A percentile compares a stretch with the other conserved stretches of the same genome.
These are phyloP conservation scores for Strigamia transsilvanica DNA, from an alignment of 2,888 invertebrate species.

Conservation along the genomic window DNA sequence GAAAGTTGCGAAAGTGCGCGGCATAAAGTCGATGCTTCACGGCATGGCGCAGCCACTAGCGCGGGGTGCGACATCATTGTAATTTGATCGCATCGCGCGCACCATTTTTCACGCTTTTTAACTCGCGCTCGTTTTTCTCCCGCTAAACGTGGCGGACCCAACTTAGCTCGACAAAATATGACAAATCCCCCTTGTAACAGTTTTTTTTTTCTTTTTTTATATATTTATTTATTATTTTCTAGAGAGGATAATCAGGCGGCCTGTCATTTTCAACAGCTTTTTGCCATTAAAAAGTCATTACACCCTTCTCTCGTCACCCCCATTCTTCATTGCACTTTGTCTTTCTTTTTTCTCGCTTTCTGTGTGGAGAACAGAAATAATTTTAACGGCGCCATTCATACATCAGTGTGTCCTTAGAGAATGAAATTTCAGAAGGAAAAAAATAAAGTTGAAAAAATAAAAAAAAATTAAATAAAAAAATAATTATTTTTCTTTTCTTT, in stretches of 20 bases:
- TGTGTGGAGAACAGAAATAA: neutral
- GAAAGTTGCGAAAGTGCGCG: neutral
- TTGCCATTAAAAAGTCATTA: constrained; percentile 49
- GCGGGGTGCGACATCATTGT: neutral
- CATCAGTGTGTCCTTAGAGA: constrained; percentile 31
- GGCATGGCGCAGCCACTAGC: too few species aligned
- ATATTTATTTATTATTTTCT: neutral
- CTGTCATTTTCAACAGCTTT: constrained; percentile 49
- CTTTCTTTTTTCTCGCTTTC: neutral
- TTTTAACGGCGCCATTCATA: constrained; percentile 44
- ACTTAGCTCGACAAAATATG: constrained; percentile 40
- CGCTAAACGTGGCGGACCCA: constrained; percentile 18
- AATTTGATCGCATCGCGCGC: neutral
- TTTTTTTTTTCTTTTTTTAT: neutral
- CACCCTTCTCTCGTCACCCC: constrained; percentile 46
- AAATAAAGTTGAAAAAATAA: neutral
- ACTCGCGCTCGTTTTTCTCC: constrained; percentile 13
- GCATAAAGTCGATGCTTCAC: too few species aligned
- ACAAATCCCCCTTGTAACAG: constrained; percentile 36
- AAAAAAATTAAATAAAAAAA: too few species aligned
- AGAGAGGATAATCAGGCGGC: constrained; percentile 26
- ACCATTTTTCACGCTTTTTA: constrained; percentile 16
- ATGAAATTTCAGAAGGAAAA: neutral
- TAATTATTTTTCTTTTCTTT: too few species aligned
- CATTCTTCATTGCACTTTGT: constrained; percentile 43